These are phyloP conservation scores for Hemicentrotus pulcherrimus DNA, from an alignment of 35 echinoderm and acorn worm species.

Conservation along the genomic window DNA sequence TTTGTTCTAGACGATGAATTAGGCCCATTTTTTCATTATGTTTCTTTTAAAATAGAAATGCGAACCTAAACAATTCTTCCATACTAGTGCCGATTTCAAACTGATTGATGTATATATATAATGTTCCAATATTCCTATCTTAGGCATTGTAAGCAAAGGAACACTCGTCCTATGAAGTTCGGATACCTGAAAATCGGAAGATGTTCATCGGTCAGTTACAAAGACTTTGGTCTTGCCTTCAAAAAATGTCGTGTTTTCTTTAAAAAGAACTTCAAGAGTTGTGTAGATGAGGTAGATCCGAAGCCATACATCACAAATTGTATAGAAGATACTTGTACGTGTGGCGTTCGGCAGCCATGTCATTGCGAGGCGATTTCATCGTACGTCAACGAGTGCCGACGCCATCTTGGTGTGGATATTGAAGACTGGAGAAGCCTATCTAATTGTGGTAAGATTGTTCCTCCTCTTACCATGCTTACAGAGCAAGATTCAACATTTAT, in stretches of 20 bases:
- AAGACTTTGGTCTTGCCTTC: neutral
- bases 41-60: neutral
- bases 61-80: too few species aligned
- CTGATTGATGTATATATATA: neutral
- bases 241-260: constrained; percentile 35
- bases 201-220: neutral
- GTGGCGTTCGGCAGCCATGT: constrained; percentile 61
- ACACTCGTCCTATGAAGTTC: neutral
- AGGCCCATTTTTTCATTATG: neutral
- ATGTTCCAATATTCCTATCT: neutral
- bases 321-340: constrained; percentile 70
- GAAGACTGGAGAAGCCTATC: constrained; percentile 33
- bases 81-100: neutral
- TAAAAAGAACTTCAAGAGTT: neutral
- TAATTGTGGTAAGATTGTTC: constrained; percentile 59
- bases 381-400: constrained; percentile 64
- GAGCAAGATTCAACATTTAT: too few species aligned
- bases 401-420: constrained; percentile 40
- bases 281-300: constrained; percentile 50
- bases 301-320: constrained; percentile 56
- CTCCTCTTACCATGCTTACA: too few species aligned
- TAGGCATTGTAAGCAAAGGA: constrained; percentile 32
- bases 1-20: neutral
- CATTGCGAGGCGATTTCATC: constrained; percentile 65
- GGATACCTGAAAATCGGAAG: constrained; percentile 1